Percentiles rank a stretch among this genome's conserved stretches.
phyloP scores from a whole-genome alignment of 2,113 vertebrate genomes.

The Penelope pileata region DNA sequence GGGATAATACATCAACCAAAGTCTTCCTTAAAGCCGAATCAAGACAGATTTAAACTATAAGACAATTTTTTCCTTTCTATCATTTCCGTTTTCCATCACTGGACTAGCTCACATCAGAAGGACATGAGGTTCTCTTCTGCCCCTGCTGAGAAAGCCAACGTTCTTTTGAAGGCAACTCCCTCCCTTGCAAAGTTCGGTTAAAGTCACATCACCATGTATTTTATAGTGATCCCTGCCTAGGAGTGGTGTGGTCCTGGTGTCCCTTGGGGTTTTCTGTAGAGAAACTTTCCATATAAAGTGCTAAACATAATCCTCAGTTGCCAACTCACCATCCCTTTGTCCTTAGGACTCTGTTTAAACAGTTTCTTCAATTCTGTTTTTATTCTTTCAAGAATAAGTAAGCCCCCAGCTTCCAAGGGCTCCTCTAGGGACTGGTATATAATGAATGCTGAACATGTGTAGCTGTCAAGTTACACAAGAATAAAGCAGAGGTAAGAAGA shows the following conservation, averaged over 20 bases:
- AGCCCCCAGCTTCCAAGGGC: conserved; percentile 35
- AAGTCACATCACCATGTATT: accelerated
- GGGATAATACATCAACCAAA: neutral
- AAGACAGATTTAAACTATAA: neutral
- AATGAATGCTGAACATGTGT: conserved; percentile 62
- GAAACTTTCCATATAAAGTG: neutral
- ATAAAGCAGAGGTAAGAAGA: conserved; percentile 31
- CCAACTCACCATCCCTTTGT: neutral
- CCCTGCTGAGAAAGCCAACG: no score
- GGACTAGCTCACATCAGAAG: neutral
- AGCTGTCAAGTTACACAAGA: conserved; percentile 53
- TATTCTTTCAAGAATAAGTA: conserved; percentile 47
- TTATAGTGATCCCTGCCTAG: accelerated
- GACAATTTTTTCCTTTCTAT: neutral
- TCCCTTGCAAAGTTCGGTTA: neutral
- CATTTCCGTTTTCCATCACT: neutral
- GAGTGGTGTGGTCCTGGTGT: neutral
- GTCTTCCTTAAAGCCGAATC: neutral
- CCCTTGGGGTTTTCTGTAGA: neutral
- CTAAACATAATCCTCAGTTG: neutral
- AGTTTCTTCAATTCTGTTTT: conserved; percentile 8
- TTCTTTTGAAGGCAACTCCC: neutral
- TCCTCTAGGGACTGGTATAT: conserved; percentile 37
- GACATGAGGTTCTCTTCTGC: neutral
- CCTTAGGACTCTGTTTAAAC: neutral